A percentile compares a stretch with the other conserved stretches of the same genome.
These are phyloP conservation scores for rat (Rattus norvegicus) DNA, from an alignment of 2,113 vertebrate species.

Conservation along the genomic window DNA sequence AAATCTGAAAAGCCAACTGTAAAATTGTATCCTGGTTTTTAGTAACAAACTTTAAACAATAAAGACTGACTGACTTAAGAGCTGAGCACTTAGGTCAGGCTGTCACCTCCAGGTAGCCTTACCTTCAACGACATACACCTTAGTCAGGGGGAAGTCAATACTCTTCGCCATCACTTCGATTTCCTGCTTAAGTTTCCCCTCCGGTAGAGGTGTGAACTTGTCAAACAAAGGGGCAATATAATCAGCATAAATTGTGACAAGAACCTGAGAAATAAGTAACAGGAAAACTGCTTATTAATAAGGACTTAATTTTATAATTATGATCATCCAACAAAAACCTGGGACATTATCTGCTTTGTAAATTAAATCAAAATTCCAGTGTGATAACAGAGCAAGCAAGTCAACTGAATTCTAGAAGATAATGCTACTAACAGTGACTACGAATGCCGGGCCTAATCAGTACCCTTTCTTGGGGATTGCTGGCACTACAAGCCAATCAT, in stretches of 20 bases:
- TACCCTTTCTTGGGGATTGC: conserved; percentile 3
- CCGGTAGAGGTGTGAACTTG: conserved; percentile 97
- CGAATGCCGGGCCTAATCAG: conserved; percentile 8
- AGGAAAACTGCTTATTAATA: conserved; percentile 46
- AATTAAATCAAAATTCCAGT: conserved; percentile 52
- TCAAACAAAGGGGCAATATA: conserved; percentile 99
- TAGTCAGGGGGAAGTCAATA: conserved; percentile 97
- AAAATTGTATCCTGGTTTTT: conserved; percentile 36
- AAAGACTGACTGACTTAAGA: not conserved
- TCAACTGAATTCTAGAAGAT: not conserved
- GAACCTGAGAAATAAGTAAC: conserved; percentile 88
- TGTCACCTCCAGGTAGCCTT: conserved; percentile 62
- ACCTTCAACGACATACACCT: conserved; percentile 99
- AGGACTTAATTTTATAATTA: conserved; percentile 24
- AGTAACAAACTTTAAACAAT: conserved; percentile 41
- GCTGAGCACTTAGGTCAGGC: not conserved
- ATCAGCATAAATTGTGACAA: conserved; percentile 99
- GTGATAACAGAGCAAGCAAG: not conserved
- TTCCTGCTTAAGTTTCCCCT: conserved; percentile 95
- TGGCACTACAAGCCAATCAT: not conserved
- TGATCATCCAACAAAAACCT: not conserved
- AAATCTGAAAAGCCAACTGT: conserved; percentile 40
- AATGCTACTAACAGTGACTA: not conserved
- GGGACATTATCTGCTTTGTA: conserved; percentile 14
- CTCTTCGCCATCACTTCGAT: conserved; percentile 96